A percentile compares a stretch with the other conserved stretches of the same genome.
These are phyloP conservation scores for Chaetops frenatus DNA, from an alignment of 2,113 vertebrate species.

Conservation along the genomic window DNA sequence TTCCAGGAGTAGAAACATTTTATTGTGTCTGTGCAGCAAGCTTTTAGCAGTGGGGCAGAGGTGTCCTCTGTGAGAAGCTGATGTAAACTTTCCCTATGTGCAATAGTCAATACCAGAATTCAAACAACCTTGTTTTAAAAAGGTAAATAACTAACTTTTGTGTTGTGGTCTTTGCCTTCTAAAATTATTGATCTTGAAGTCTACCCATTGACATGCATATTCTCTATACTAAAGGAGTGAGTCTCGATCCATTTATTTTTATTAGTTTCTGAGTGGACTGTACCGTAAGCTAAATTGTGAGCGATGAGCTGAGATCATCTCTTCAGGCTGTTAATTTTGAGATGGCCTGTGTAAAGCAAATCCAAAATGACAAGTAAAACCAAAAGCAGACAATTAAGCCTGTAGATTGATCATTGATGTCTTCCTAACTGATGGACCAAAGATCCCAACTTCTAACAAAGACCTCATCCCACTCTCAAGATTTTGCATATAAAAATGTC, in stretches of 20 bases:
- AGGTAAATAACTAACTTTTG: not conserved
- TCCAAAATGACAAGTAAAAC: not conserved
- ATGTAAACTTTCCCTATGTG: not conserved
- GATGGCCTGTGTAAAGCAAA: not conserved
- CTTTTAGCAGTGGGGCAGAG: not conserved
- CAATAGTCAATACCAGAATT: not conserved
- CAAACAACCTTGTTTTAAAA: not conserved
- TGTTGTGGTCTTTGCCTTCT: not conserved
- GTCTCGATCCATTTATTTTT: not conserved
- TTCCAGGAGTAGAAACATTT: not conserved
- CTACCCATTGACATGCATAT: not conserved
- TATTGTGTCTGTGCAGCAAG: not conserved
- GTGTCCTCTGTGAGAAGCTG: not conserved
- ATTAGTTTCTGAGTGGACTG: not conserved
- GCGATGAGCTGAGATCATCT: not conserved
- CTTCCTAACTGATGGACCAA: not conserved
- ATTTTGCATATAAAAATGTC: not conserved
- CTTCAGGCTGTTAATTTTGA: not conserved
- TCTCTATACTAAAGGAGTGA: not conserved
- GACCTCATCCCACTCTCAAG: not conserved
- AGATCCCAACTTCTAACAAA: not conserved
- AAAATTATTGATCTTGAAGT: not conserved
- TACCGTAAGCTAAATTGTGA: not conserved
- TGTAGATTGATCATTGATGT: not conserved
- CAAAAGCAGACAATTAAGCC: not conserved